Evolutionary conservation across 2,888 invertebrate species (phyloP).

Genomic region (Harpagoxenus sublaevis): DNA sequence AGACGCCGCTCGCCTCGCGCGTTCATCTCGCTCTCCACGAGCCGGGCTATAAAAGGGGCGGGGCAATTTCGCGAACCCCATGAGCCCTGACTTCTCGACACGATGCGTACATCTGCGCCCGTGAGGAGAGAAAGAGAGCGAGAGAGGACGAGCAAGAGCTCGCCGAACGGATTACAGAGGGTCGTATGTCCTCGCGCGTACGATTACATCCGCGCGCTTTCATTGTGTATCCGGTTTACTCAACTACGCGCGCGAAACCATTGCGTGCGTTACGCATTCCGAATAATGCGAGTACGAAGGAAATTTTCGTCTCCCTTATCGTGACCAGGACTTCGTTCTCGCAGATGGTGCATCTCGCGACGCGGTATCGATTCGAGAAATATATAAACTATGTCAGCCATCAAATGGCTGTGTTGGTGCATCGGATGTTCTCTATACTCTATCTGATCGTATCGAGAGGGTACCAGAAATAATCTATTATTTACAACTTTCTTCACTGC

Average conservation of each 20-base stretch:
- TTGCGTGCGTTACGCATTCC: background rate
- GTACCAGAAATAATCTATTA: slow-evolving; percentile 46
- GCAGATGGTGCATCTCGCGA: slow-evolving; percentile 16
- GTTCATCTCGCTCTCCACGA: slow-evolving; percentile 59
- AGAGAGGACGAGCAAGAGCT: slow-evolving; percentile 34
- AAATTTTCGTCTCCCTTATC: slow-evolving; percentile 6
- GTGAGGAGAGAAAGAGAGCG: slow-evolving; percentile 23
- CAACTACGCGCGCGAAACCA: slow-evolving; percentile 15
- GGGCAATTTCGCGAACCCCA: slow-evolving; percentile 67
- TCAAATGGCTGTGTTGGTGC: background rate
- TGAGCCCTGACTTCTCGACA: slow-evolving; percentile 60
- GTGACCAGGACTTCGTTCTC: background rate
- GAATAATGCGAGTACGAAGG: background rate
- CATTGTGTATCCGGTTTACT: slow-evolving; percentile 48
- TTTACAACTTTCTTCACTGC: slow-evolving; percentile 9
- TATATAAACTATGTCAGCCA: background rate
- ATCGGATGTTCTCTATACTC: background rate
- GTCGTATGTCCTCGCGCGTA: slow-evolving; percentile 38
- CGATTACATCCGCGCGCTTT: slow-evolving; percentile 25
- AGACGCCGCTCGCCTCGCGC: slow-evolving; percentile 62
- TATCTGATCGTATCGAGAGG: slow-evolving; percentile 19
- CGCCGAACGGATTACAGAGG: slow-evolving; percentile 60
- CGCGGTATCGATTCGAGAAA: background rate
- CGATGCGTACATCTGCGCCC: slow-evolving; percentile 69
- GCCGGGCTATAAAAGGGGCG: slow-evolving; percentile 66